phyloP scores from a whole-genome alignment of 2,113 vertebrate species.

The Nanorana parkeri region DNA sequence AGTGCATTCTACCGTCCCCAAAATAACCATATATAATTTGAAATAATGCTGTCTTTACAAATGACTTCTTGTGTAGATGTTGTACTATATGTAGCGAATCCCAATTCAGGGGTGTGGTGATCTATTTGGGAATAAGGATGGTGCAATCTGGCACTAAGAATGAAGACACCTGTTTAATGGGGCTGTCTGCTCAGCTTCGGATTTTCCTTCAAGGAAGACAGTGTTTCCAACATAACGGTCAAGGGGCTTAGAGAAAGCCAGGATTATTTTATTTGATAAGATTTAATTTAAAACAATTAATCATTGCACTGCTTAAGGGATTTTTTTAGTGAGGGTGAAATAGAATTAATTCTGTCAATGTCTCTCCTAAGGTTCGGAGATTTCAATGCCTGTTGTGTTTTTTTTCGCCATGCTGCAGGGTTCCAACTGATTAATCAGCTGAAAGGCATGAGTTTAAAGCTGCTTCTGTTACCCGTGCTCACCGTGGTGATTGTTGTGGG shows the following conservation, averaged over 20 bases:
- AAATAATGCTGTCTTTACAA: too few relatives aligned
- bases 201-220: neutral
- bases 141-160: conserved; percentile 18
- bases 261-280: conserved; percentile 22
- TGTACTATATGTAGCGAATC: neutral
- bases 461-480: conserved; percentile 81
- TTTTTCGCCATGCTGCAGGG: conserved; percentile 71
- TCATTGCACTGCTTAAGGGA: conserved; percentile 6
- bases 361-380: conserved; percentile 20
- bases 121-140: conserved; percentile 18
- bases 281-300: conserved; percentile 42
- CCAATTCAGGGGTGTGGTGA: conserved; percentile 12
- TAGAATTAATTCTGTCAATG: conserved; percentile 15
- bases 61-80: neutral
- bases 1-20: neutral
- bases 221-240: neutral
- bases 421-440: conserved; percentile 72
- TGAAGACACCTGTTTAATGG: neutral
- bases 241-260: neutral
- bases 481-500: conserved; percentile 76
- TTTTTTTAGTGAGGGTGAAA: neutral
- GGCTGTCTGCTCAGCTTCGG: neutral
- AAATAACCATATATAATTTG: too few relatives aligned
- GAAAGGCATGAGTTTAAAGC: conserved; percentile 81
- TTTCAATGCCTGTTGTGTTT: conserved; percentile 60